Evolutionary conservation across 2,797 vertebrate genomes (phyloP).

Genomic region (Tiaroga cobitis): DNA sequence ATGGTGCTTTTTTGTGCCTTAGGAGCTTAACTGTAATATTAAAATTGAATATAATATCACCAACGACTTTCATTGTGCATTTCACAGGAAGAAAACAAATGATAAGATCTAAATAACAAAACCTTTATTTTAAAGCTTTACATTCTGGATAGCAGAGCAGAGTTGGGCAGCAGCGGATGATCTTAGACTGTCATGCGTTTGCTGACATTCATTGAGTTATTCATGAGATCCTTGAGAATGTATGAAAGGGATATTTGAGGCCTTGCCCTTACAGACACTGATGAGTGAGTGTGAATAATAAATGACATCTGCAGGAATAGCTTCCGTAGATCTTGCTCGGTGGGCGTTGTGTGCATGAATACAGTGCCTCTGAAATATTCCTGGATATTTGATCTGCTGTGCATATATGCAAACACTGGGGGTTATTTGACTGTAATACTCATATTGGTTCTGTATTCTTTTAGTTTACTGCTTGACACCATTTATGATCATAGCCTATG

Average conservation of each 20-base stretch:
- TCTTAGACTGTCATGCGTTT: background rate
- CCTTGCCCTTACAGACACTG: background rate
- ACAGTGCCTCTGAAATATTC: background rate
- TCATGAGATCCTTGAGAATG: constrained; percentile 19
- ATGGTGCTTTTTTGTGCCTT: background rate
- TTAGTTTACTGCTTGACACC: background rate
- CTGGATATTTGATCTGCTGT: constrained; percentile 2
- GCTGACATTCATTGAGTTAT: background rate
- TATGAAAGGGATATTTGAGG: constrained; percentile 21
- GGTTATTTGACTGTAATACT: background rate
- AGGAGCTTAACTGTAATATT: background rate
- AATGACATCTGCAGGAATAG: constrained; percentile 20
- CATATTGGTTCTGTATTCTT: background rate
- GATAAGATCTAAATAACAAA: background rate
- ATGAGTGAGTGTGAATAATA: constrained; percentile 12
- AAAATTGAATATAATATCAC: background rate
- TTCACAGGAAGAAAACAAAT: background rate
- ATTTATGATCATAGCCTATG: background rate
- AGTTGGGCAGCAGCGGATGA: background rate
- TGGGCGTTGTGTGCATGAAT: background rate
- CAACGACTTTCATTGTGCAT: background rate
- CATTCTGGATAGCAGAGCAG: background rate
- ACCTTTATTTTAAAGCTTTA: background rate
- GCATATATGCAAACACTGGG: background rate
- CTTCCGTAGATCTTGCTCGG: background rate